Conservation (phyloP, 2,113 vertebrate genomes). For the Perca fluviatilis region DNA sequence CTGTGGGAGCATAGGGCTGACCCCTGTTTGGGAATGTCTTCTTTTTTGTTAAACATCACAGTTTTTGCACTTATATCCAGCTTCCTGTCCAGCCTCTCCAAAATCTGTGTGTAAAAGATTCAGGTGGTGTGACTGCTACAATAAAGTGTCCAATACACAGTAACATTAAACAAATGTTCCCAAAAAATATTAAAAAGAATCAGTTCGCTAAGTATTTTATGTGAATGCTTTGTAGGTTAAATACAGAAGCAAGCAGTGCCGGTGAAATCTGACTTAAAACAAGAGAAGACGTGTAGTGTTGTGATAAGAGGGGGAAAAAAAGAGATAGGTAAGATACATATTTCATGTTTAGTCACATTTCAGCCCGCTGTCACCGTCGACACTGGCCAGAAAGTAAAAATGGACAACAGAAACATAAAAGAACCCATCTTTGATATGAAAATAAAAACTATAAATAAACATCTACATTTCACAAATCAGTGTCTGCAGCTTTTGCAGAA, state of each 20-base stretch:
- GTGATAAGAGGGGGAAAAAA: background rate
- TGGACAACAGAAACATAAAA: background rate
- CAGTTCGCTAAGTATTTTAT: background rate
- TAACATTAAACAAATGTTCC: background rate
- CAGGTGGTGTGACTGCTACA: background rate
- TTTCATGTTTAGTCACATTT: constrained; percentile 16
- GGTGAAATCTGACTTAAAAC: background rate
- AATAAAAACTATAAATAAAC: constrained; percentile 39
- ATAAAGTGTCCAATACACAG: background rate
- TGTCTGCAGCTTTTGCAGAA: background rate
- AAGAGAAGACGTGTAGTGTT: background rate
- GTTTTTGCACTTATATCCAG: no score
- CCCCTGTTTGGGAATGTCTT: no score
- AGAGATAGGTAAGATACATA: background rate
- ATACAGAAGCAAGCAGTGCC: background rate
- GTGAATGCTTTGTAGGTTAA: background rate
- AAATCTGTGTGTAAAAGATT: no score
- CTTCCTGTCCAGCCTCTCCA: no score
- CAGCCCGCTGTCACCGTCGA: background rate
- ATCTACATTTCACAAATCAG: constrained; percentile 1
- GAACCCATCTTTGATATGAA: background rate
- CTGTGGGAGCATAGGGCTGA: no score
- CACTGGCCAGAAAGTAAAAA: background rate
- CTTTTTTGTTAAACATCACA: no score
- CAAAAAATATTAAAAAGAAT: background rate